These are phyloP conservation scores for Pediacus dermestoides DNA, from an alignment of 2,888 invertebrate species.

Conservation along the genomic window DNA sequence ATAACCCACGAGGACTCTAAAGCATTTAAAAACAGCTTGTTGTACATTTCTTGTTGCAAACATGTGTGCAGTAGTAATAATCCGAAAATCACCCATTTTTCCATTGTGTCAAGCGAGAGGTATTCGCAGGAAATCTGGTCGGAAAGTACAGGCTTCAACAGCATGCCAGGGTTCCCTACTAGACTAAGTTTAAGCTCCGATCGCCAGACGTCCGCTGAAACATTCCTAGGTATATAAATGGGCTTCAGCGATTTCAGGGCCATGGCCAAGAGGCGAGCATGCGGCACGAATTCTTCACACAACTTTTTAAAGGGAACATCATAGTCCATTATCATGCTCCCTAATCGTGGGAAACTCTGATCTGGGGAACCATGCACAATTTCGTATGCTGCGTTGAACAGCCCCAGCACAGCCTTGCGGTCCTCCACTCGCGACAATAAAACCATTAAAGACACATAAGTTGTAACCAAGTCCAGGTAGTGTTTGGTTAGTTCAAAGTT, in stretches of 20 bases:
- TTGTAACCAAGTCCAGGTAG: conserved; percentile 91
- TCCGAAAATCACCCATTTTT: conserved; percentile 96
- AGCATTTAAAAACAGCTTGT: conserved; percentile 87
- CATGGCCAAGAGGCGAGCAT: conserved; percentile 79
- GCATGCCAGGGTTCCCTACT: conserved; percentile 89
- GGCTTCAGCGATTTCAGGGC: conserved; percentile 85
- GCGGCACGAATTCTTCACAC: conserved; percentile 94
- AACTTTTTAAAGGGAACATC: conserved; percentile 93
- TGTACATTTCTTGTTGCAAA: conserved; percentile 75
- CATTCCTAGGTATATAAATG: conserved; percentile 85
- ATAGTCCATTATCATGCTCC: conserved; percentile 97
- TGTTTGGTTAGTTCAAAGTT: conserved; percentile 95
- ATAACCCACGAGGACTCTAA: conserved; percentile 93
- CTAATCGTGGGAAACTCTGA: conserved; percentile 89
- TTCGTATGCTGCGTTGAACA: conserved; percentile 98
- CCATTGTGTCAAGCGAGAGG: conserved; percentile 90
- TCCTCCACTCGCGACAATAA: conserved; percentile 97
- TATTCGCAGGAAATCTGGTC: conserved; percentile 98
- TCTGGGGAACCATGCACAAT: conserved; percentile 86
- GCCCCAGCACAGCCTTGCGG: conserved; percentile 91
- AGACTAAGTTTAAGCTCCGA: conserved; percentile 90
- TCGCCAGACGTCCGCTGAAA: conserved; percentile 91
- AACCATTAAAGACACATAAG: conserved; percentile 95
- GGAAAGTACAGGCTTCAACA: conserved; percentile 90
- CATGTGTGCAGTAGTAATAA: conserved; percentile 87